phyloP scores from a whole-genome alignment of 2,888 invertebrate species.

The Balanococcus diminutus region DNA sequence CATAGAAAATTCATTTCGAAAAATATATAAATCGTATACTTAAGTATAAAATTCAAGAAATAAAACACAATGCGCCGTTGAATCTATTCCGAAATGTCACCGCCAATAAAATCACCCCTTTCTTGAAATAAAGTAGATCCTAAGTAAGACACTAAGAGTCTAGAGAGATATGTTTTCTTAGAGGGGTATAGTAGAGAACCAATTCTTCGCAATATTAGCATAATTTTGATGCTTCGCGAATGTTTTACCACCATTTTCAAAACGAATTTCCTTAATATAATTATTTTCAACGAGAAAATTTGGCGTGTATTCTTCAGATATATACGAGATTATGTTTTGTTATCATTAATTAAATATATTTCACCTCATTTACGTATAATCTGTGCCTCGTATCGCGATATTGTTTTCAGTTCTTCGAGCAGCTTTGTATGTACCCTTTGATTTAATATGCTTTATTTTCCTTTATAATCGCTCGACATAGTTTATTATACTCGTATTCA shows the following conservation, averaged over 20 bases:
- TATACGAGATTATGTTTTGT: neutral
- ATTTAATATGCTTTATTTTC: neutral
- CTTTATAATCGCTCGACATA: neutral
- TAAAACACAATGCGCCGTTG: neutral
- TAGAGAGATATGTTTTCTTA: neutral
- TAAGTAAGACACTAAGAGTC: too few relatives aligned
- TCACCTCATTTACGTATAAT: constrained; percentile 11
- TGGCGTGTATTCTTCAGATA: neutral
- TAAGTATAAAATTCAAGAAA: too few relatives aligned
- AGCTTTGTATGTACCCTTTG: neutral
- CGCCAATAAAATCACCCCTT: neutral
- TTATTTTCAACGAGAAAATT: neutral
- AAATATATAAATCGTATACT: neutral
- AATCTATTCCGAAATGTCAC: neutral
- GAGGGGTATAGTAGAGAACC: neutral
- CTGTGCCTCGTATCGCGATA: neutral
- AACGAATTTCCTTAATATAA: neutral
- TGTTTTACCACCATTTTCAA: neutral
- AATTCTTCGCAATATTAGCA: neutral
- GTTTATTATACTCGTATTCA: neutral
- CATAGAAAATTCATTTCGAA: neutral
- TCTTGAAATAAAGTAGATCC: neutral
- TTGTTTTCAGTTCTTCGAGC: neutral
- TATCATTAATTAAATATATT: constrained; percentile 2
- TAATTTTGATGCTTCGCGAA: neutral